phyloP scores from a whole-genome alignment of 2,113 vertebrate genomes.

The Nicator chloris region DNA sequence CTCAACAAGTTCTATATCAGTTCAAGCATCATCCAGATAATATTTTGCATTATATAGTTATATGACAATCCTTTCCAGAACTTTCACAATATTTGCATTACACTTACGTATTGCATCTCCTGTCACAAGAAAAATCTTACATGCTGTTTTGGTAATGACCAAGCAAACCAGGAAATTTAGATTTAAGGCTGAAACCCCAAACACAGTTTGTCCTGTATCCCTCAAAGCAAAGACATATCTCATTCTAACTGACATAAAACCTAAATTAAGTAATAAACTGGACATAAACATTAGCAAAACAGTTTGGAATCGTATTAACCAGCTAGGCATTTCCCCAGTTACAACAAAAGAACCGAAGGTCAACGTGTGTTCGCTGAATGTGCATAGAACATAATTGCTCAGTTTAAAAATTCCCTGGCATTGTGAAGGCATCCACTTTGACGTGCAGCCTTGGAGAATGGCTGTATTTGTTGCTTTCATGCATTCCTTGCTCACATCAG shows the following conservation, averaged over 20 bases:
- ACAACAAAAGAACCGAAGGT: background rate
- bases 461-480: background rate
- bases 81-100: background rate
- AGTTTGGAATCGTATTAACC: background rate
- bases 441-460: background rate
- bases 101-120: background rate
- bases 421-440: background rate
- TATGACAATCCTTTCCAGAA: background rate
- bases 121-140: background rate
- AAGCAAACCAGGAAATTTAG: background rate
- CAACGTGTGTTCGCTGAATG: background rate
- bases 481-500: fast-evolving
- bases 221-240: background rate
- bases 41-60: background rate
- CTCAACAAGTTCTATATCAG: background rate
- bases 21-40: background rate
- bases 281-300: background rate
- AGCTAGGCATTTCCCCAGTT: background rate
- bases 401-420: background rate
- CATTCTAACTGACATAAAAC: background rate
- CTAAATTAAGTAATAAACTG: background rate
- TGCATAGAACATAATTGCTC: background rate
- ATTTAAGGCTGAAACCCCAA: background rate
- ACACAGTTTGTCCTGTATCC: background rate
- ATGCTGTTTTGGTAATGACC: background rate